Evolutionary conservation across 2,888 invertebrate species (phyloP), one percentile per base, ranked within the genome.

Genomic region (Apodemia zela): DNA sequence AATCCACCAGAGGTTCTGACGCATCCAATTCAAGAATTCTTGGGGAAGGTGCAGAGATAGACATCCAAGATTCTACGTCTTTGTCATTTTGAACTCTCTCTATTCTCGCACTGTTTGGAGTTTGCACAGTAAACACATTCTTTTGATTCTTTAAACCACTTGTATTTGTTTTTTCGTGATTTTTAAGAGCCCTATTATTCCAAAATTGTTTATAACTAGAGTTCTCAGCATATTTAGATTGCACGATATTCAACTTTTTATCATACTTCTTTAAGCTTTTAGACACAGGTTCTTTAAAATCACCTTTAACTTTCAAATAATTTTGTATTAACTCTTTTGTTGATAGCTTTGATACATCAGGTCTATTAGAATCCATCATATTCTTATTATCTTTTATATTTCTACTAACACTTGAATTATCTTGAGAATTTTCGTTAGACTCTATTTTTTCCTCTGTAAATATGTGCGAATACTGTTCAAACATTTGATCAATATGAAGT

Each of bases 11-110:
- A 51, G 66, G 60, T 11, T 68, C 54, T 59, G 45, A 45, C 17
- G 75, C 72, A 60, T 78, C 79, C 63, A 78, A 68, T 49, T 86
- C 83, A 18, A 80, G 63, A 35, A 78, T 59, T 69, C 84, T 80
- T 4, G 92, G 89, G 8, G 89, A 85, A 15, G 85, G 80, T n/a
- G 81, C 82, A 4, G 88, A 80, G 15, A 90, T 69, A 1, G 92
- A 91, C 85, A 92, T 89, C 92, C 92, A 92, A 0, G 92, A 92
- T 68, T 89, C 91, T 38, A 92, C 77, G 65, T 92, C 92, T 77
- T 84, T 89, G 61, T 92, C 91, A 59, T 85, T 85, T 65, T 89
- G 82, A 2, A 90, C 85, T 45, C 82, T 76, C 59, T 88, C 88
- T 63, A 89, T 81, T 69, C 91, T 83, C 60, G 91, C 88, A 62